Percentiles rank a stretch among this genome's conserved stretches.
phyloP scores from a whole-genome alignment of 1,140 invertebrate genomes.

The Drosophila sp. region DNA sequence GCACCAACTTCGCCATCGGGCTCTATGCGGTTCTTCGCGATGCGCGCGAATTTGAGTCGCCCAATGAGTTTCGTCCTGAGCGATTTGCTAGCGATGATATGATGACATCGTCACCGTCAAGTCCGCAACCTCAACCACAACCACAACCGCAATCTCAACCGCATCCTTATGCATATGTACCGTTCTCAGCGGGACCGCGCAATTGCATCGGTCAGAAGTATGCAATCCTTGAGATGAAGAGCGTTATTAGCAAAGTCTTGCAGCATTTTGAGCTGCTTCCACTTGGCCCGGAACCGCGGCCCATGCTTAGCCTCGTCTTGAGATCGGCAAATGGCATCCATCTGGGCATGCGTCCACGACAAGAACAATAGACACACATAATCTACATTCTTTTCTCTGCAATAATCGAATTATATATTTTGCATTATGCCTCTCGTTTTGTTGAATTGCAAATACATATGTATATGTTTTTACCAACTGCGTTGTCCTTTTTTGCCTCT shows the following conservation, averaged over 20 bases:
- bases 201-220: slow-evolving; percentile 92
- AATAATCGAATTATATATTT: background rate
- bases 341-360: slow-evolving; percentile 53
- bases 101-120: background rate
- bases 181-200: slow-evolving; percentile 88
- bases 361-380: background rate
- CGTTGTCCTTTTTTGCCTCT: background rate
- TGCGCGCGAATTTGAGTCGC: slow-evolving; percentile 86
- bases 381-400: background rate
- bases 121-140: slow-evolving; percentile 76
- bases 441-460: background rate
- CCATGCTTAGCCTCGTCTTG: slow-evolving; percentile 60
- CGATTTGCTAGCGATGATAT: slow-evolving; percentile 85
- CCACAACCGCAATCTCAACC: slow-evolving; percentile 78
- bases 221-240: slow-evolving; percentile 91
- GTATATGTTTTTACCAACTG: background rate
- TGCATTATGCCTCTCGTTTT: background rate
- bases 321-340: slow-evolving; percentile 68
- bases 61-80: slow-evolving; percentile 88
- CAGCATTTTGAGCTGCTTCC: slow-evolving; percentile 78
- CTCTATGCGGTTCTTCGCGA: slow-evolving; percentile 86
- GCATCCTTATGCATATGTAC: slow-evolving; percentile 86
- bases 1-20: slow-evolving; percentile 80
- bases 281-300: slow-evolving; percentile 54
- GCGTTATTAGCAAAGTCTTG: slow-evolving; percentile 80